These are phyloP conservation scores for Python bivittatus DNA, from an alignment of 2,113 vertebrate species.

Conservation along the genomic window DNA sequence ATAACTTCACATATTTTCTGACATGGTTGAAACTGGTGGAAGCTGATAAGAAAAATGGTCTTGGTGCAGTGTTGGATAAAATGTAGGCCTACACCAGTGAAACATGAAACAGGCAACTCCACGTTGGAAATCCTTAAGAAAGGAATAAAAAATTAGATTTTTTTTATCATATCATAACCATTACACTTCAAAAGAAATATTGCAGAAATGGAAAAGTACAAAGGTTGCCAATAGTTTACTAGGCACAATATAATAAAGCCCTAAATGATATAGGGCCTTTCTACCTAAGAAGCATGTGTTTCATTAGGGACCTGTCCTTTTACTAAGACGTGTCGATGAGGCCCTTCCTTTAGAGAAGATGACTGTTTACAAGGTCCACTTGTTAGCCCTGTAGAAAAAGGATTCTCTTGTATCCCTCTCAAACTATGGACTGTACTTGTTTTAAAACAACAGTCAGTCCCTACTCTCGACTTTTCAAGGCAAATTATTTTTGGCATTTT, in stretches of 20 bases:
- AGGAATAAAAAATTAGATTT: neutral
- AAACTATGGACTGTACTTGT: neutral
- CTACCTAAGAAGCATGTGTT: neutral
- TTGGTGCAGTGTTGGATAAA: neutral
- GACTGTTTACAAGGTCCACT: neutral
- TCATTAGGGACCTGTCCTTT: neutral
- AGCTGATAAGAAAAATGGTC: neutral
- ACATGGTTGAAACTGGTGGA: neutral
- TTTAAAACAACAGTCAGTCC: neutral
- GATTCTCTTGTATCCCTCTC: neutral
- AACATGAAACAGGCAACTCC: neutral
- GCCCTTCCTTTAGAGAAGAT: neutral
- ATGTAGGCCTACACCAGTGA: neutral
- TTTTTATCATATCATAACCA: neutral
- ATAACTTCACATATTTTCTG: neutral
- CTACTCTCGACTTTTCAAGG: neutral
- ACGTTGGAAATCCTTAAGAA: neutral
- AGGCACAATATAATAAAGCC: neutral
- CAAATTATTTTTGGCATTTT: neutral
- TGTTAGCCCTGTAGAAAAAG: neutral
- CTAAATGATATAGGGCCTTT: neutral
- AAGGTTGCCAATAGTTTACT: neutral
- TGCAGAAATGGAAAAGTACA: neutral
- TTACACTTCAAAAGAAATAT: neutral
- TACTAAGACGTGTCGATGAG: neutral